Conservation (phyloP, 2,797 vertebrate species). For the Gambelia wislizenii region DNA sequence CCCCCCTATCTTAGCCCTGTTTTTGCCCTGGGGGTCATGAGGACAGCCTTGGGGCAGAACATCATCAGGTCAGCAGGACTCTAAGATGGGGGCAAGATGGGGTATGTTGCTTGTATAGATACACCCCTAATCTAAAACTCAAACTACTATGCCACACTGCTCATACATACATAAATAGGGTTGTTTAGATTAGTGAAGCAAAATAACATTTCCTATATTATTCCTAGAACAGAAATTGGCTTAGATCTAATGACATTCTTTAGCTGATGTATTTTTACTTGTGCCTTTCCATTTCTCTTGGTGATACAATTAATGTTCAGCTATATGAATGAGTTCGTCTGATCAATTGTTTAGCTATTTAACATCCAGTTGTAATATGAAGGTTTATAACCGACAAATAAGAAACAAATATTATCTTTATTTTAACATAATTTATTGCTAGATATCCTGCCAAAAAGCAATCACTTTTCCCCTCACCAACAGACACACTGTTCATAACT, state of each 20-base stretch:
- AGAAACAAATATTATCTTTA: not conserved
- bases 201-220: not conserved
- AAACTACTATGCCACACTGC: too few species aligned
- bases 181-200: not conserved
- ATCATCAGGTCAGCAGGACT: too few species aligned
- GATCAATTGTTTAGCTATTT: not conserved
- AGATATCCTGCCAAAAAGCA: not conserved
- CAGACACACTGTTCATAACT: not conserved
- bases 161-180: too few species aligned
- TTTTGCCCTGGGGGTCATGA: too few species aligned
- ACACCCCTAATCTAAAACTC: too few species aligned
- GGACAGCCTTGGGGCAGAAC: too few species aligned
- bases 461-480: not conserved
- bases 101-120: too few species aligned
- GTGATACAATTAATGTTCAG: not conserved
- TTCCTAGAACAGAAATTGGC: not conserved
- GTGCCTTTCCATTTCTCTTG: not conserved
- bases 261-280: not conserved
- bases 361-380: not conserved
- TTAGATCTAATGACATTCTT: not conserved
- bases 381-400: not conserved
- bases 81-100: too few species aligned
- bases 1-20: too few species aligned
- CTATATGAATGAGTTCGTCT: not conserved
- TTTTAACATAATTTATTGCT: not conserved